Conservation (phyloP, 2,797 vertebrate genomes). For the Onychomys torridus region DNA sequence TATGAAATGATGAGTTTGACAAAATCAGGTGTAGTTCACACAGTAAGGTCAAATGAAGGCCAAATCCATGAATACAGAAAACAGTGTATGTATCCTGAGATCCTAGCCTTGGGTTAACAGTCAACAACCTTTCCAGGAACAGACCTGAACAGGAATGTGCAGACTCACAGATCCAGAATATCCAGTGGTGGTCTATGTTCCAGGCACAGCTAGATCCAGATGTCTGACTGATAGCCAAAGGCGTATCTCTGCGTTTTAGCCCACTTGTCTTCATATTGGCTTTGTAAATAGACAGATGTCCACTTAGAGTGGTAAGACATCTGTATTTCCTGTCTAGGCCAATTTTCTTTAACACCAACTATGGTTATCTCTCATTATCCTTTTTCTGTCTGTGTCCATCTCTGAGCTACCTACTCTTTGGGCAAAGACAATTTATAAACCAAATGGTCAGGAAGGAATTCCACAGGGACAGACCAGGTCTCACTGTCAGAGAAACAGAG, state of each 20-base stretch:
- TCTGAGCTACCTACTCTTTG: background rate
- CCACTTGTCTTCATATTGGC: background rate
- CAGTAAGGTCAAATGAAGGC: background rate
- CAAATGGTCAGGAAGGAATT: background rate
- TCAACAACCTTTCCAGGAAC: background rate
- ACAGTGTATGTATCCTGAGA: background rate
- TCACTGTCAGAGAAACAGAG: background rate
- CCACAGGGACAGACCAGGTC: background rate
- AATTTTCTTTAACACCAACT: conserved; percentile 6
- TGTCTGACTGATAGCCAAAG: background rate
- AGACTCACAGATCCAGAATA: background rate
- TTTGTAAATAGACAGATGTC: background rate
- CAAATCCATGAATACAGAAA: conserved; percentile 1
- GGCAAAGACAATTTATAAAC: background rate
- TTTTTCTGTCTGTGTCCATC: background rate
- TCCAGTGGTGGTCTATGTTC: background rate
- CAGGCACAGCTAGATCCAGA: conserved; percentile 27
- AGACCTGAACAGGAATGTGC: background rate
- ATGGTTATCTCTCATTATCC: background rate
- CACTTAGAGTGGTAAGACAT: background rate
- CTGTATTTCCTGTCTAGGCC: background rate
- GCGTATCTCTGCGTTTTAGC: background rate
- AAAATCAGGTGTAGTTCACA: background rate
- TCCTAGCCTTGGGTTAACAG: background rate
- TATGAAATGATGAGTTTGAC: conserved; percentile 30